phyloP scores from a whole-genome alignment of 1,140 invertebrate species.

The Caligus rogercresseyi region DNA sequence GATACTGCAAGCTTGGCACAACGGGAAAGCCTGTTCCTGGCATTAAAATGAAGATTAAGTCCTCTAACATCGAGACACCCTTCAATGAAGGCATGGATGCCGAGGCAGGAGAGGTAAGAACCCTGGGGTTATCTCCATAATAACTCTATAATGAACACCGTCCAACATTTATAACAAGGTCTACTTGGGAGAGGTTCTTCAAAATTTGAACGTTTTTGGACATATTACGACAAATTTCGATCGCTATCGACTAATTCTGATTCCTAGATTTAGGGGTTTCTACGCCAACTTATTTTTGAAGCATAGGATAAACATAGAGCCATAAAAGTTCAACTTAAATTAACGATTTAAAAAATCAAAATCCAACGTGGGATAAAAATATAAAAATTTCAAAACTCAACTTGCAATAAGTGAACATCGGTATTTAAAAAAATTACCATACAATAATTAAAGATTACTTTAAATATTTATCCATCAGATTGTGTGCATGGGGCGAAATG shows the following conservation, averaged over 20 bases:
- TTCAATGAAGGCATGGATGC: not conserved
- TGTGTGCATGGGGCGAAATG: not conserved
- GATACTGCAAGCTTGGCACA: conserved; percentile 11
- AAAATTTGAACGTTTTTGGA: not conserved
- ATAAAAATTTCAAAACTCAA: not conserved
- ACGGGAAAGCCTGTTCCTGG: conserved; percentile 15
- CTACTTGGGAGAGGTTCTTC: not conserved
- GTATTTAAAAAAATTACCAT: not conserved
- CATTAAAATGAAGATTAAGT: conserved; percentile 9
- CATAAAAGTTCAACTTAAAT: too few relatives aligned
- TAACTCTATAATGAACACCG: not conserved
- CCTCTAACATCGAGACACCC: not conserved
- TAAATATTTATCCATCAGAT: not conserved
- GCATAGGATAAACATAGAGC: too few relatives aligned
- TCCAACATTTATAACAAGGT: not conserved
- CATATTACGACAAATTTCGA: not conserved
- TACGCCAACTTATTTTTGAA: too few relatives aligned
- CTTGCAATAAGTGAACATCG: not conserved
- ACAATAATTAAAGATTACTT: not conserved
- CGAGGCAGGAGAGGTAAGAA: conserved; percentile 12
- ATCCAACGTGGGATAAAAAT: not conserved
- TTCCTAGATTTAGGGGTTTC: too few relatives aligned
- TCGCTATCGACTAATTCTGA: not conserved
- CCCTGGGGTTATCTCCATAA: not conserved
- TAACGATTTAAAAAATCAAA: too few relatives aligned